A percentile compares a stretch with the other conserved stretches of the same genome.
Evolutionary conservation across 64 coral and sea anemone species (phyloP).

Genomic region (Acropora yongei): DNA sequence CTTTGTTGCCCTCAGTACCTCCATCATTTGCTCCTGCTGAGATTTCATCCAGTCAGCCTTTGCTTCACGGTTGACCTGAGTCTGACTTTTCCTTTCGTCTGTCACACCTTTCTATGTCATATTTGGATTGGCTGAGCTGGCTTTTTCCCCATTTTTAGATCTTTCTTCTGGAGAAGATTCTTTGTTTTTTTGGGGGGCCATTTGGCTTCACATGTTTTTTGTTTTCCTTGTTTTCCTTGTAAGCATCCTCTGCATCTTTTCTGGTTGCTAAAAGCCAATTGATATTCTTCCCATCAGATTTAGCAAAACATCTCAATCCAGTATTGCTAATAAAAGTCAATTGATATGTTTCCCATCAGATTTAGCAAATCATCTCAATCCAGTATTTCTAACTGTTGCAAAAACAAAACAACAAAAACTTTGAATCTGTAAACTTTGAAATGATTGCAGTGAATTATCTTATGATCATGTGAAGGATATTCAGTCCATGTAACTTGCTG

Average conservation of each 20-base stretch:
- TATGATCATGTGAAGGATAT: background rate
- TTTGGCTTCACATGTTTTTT: background rate
- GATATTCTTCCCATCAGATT: background rate
- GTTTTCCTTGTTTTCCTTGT: constrained; percentile 13
- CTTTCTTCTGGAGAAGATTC: background rate
- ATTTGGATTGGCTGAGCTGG: too few species aligned
- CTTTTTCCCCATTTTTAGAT: background rate
- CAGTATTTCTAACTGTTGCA: background rate
- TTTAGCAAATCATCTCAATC: background rate
- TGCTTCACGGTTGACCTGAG: background rate
- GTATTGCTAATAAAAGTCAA: background rate
- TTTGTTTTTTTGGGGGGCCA: background rate
- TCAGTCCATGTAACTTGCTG: background rate
- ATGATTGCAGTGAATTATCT: background rate
- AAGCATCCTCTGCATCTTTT: background rate
- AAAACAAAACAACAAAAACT: background rate
- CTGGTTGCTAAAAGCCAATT: constrained; percentile 10
- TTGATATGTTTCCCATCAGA: background rate
- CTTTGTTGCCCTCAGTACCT: background rate
- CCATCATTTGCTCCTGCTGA: constrained; percentile 2
- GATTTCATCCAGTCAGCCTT: background rate
- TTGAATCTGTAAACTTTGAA: constrained; percentile 1
- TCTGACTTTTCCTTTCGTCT: too few species aligned
- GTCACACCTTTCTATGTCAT: too few species aligned
- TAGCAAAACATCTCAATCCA: background rate